Evolutionary conservation across 2,888 invertebrate genomes (phyloP).

Genomic region (Melinopterus prodromus): DNA sequence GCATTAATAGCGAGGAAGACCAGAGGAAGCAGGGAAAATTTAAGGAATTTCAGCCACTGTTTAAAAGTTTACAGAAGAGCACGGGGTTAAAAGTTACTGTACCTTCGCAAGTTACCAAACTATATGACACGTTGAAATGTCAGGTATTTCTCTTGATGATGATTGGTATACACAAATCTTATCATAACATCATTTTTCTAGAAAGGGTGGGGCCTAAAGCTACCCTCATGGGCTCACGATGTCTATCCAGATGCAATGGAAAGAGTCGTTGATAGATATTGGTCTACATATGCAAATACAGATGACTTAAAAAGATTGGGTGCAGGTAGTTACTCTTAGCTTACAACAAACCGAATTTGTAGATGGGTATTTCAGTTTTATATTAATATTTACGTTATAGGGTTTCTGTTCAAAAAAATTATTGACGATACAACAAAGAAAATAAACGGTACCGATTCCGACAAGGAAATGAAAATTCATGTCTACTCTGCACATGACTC

Average conservation of each 20-base stretch:
- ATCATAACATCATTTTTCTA: neutral
- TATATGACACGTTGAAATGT: conserved; percentile 17
- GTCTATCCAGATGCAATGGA: conserved; percentile 27
- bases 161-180: neutral
- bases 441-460: conserved; percentile 11
- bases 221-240: conserved; percentile 29
- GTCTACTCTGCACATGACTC: conserved; percentile 30
- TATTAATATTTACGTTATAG: neutral
- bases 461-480: conserved; percentile 26
- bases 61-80: neutral
- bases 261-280: conserved; percentile 11
- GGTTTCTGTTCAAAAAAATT: conserved; percentile 27
- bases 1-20: conserved; percentile 4
- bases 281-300: conserved; percentile 8
- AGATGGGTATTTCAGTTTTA: neutral
- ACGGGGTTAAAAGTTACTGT: conserved; percentile 5
- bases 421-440: conserved; percentile 13
- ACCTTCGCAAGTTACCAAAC: neutral
- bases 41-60: conserved; percentile 7
- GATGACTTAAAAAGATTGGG: neutral
- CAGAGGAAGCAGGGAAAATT: conserved; percentile 1
- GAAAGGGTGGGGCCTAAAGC: conserved; percentile 26
- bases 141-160: neutral
- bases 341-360: neutral
- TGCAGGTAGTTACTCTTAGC: neutral